Base-by-base conservation (phyloP, 2,888 invertebrate species). In the Prosopocoilus inquinatus region DNA sequence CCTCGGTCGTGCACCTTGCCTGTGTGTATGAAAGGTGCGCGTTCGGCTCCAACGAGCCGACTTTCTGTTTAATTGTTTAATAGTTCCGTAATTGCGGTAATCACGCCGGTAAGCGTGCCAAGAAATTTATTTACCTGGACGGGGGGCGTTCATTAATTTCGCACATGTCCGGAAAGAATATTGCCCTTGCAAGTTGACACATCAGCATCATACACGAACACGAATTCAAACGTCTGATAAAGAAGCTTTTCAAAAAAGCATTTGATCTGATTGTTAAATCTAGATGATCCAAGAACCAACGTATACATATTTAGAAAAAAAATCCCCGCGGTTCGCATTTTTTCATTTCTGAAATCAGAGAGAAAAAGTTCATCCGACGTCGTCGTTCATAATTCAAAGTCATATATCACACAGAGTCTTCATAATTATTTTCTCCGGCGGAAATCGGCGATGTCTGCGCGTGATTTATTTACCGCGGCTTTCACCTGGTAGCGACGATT, bases 11-110 rank as follows among this genome's bases (percentile, higher is more conserved):
- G 55, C 45, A 65, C 65, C 60, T 55, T 38, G 50, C 53, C 44
- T 38, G 20, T 28, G 20, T 28, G 20, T 54, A 56, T 50, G 61
- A 61, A 61, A 59, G 57, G 61, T 54, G 57, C 53, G 46, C 49
- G 60, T 60, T 59, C 57, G 52, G 61, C 59, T 57, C 57, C 54
- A 61, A 54, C 57, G 58, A 58, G 47, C 55, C 43, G 53, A 63
- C 60, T 63, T 63, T 63, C 63, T 57, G 60, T 61, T 58, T 62
- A 63, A 63, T 63, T 60, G 60, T 63, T 59, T 62, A 60, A 58
- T 57, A 43, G 58, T 58, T 55, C 56, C 58, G 48, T 58, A 60
- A 60, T 58, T 57, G 53, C 41, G 53, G 46, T 53, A 57, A 53
- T 53, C 53, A 57, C 50, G 39, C 36, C 41, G 12, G 46, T 12